These are phyloP conservation scores for Taphrorychus bicolor DNA, from an alignment of 2,888 invertebrate species.

Conservation along the genomic window DNA sequence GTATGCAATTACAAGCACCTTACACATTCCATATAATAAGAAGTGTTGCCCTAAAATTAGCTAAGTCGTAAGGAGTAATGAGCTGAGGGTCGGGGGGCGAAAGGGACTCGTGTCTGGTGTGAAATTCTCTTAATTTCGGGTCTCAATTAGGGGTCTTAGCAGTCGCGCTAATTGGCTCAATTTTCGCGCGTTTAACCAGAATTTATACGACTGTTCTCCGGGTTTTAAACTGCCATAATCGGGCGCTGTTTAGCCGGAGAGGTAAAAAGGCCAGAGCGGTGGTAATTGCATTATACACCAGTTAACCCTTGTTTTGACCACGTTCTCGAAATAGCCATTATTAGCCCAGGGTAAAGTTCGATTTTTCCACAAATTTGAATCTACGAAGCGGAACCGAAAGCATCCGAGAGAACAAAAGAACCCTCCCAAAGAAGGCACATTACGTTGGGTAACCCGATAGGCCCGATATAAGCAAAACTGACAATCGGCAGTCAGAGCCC, in stretches of 20 bases:
- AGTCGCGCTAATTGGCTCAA: slow-evolving; percentile 26
- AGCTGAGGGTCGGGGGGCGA: no score
- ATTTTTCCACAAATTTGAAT: not conserved
- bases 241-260: slow-evolving; percentile 10
- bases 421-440: slow-evolving; percentile 1
- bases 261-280: not conserved
- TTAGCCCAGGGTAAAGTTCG: no score
- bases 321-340: no score
- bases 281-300: not conserved
- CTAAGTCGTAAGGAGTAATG: no score
- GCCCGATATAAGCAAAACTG: slow-evolving; percentile 29
- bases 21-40: no score
- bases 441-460: slow-evolving; percentile 35
- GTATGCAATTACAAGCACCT: no score
- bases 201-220: slow-evolving; percentile 25
- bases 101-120: slow-evolving; percentile 13
- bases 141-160: slow-evolving; percentile 11
- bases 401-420: slow-evolving; percentile 1
- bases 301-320: not conserved
- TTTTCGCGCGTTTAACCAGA: slow-evolving; percentile 26
- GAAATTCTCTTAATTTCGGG: slow-evolving; percentile 28
- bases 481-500: slow-evolving; percentile 17
- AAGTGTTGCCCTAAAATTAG: no score
- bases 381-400: not conserved
- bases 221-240: slow-evolving; percentile 22